Evolutionary conservation across 2,797 vertebrate species (phyloP).

Genomic region (Selene dorsalis): DNA sequence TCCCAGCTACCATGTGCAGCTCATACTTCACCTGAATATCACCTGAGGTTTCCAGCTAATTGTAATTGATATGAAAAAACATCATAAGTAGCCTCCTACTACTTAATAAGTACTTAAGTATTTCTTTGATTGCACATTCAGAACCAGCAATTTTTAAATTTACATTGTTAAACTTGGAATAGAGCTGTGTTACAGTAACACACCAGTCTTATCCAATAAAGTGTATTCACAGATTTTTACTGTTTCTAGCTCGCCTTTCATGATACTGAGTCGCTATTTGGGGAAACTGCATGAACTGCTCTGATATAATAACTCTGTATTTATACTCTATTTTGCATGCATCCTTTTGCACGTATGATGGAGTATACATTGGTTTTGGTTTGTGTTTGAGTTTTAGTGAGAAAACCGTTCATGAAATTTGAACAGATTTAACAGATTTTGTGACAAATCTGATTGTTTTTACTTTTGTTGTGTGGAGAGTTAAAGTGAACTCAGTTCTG

Average conservation of each 20-base stretch:
- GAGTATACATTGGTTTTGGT: no score
- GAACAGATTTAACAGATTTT: no score
- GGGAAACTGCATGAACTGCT: not conserved
- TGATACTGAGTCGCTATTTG: not conserved
- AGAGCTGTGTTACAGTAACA: not conserved
- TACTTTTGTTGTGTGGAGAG: no score
- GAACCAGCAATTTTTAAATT: not conserved
- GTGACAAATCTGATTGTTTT: no score
- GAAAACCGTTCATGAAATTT: no score
- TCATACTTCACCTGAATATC: not conserved
- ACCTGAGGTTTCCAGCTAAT: not conserved
- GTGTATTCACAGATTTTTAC: not conserved
- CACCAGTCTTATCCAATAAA: not conserved
- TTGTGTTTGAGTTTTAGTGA: no score
- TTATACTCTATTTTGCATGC: no score
- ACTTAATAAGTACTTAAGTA: not conserved
- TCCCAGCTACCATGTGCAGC: not conserved
- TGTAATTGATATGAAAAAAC: not conserved
- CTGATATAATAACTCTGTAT: no score
- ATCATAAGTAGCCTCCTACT: not conserved
- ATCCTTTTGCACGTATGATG: no score
- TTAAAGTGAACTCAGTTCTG: not conserved
- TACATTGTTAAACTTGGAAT: not conserved
- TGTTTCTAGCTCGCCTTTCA: not conserved
- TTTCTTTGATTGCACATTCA: not conserved